A percentile compares a stretch with the other conserved stretches of the same genome.
Evolutionary conservation across 2,888 invertebrate genomes (phyloP).

Genomic region (Tanytarsus gracilentus): DNA sequence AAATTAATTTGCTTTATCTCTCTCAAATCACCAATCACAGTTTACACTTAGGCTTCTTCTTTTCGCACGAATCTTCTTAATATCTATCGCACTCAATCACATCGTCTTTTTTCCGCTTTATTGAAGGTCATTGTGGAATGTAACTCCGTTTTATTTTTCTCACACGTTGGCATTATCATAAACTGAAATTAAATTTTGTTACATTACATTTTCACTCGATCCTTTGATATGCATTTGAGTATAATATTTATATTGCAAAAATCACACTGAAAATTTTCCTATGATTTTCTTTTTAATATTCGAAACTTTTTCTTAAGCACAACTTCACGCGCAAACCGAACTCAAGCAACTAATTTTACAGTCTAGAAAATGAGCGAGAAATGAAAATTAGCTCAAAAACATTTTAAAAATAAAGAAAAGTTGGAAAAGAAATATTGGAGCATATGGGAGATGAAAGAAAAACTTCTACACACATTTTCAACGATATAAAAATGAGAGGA

Average conservation of each 20-base stretch:
- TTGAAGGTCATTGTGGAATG: background rate
- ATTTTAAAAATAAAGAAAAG: constrained; percentile 18
- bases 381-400: constrained; percentile 1
- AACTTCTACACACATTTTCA: constrained; percentile 2
- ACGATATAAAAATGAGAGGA: no score
- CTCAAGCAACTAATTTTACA: constrained; percentile 27
- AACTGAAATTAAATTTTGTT: background rate
- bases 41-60: background rate
- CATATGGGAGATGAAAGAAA: constrained; percentile 1
- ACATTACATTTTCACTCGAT: constrained; percentile 10
- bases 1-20: no score
- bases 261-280: background rate
- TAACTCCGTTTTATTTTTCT: background rate
- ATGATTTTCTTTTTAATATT: background rate
- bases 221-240: constrained; percentile 25
- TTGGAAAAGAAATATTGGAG: background rate
- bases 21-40: no score
- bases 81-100: background rate
- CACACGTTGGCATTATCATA: background rate
- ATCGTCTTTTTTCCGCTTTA: background rate
- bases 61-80: background rate
- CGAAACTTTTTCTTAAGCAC: background rate
- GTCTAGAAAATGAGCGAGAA: background rate
- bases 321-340: constrained; percentile 14
- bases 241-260: background rate